A percentile compares a stretch with the other conserved stretches of the same genome.
Conservation (phyloP, 2,797 vertebrate species). For the Eulemur rubriventer region DNA sequence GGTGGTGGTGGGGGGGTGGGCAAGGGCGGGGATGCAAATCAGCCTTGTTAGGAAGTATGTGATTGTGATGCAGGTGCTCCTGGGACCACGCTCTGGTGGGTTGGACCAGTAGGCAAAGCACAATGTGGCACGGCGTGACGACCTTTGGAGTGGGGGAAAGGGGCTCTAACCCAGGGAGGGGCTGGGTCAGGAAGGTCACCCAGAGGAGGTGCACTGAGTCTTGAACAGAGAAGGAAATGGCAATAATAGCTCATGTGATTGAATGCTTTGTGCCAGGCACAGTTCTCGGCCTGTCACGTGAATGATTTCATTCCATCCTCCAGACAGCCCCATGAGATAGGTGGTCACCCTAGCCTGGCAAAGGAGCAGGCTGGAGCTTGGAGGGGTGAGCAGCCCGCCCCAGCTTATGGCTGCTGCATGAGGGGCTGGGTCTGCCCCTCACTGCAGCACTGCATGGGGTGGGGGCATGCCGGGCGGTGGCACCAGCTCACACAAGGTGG, state of each 20-base stretch:
- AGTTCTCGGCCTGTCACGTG: background rate
- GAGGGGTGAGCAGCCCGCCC: background rate
- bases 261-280: background rate
- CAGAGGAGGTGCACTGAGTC: background rate
- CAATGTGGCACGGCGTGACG: background rate
- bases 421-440: background rate
- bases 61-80: background rate
- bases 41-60: background rate
- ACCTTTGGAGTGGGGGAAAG: background rate
- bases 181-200: background rate
- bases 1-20: background rate
- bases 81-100: background rate
- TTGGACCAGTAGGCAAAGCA: background rate
- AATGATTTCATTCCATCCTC: background rate
- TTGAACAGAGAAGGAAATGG: background rate
- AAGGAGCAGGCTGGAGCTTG: background rate
- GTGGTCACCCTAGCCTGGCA: background rate
- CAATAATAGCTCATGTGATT: background rate
- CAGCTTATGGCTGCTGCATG: background rate
- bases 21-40: background rate
- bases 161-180: background rate
- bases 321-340: background rate
- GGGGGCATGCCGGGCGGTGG: background rate
- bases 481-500: background rate
- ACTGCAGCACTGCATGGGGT: rapidly evolving